These are phyloP conservation scores for Macquaria australasica DNA, from an alignment of 2,113 vertebrate species.

Conservation along the genomic window DNA sequence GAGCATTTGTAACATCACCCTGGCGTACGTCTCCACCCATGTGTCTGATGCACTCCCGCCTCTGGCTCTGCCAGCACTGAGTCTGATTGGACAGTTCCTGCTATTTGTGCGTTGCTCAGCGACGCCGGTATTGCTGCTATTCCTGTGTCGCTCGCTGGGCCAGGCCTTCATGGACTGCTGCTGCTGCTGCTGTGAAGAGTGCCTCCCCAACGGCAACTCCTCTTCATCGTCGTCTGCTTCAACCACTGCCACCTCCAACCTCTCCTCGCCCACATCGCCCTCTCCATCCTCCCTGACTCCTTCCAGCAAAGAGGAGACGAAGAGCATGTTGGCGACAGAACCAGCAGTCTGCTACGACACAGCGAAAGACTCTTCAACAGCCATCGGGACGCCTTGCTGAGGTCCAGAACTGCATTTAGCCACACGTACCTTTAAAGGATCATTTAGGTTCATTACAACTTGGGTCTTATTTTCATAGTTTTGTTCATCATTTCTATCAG, in stretches of 20 bases:
- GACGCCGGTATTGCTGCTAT: constrained; percentile 90
- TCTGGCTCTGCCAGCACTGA: constrained; percentile 75
- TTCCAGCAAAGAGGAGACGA: constrained; percentile 78
- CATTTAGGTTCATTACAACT: constrained; percentile 19
- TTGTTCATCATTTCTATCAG: background rate
- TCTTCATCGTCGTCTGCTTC: constrained; percentile 66
- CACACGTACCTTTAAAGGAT: constrained; percentile 9
- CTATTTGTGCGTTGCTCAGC: constrained; percentile 89
- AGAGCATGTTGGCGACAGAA: constrained; percentile 79
- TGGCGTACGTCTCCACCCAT: constrained; percentile 86
- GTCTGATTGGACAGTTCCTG: constrained; percentile 93
- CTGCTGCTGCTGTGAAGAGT: constrained; percentile 95
- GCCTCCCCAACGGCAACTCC: constrained; percentile 66
- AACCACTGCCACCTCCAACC: constrained; percentile 68
- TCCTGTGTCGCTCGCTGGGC: constrained; percentile 90
- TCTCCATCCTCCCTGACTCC: constrained; percentile 72
- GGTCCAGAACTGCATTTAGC: background rate
- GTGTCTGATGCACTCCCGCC: constrained; percentile 83
- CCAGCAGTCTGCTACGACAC: constrained; percentile 77
- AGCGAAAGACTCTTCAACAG: constrained; percentile 41
- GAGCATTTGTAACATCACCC: constrained; percentile 88
- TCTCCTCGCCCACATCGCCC: constrained; percentile 64
- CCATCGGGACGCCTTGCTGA: constrained; percentile 87
- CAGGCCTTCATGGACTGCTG: constrained; percentile 97
- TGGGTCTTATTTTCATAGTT: constrained; percentile 16